These are phyloP conservation scores for Napeogenes inachia DNA, from an alignment of 2,888 invertebrate species.

Conservation along the genomic window DNA sequence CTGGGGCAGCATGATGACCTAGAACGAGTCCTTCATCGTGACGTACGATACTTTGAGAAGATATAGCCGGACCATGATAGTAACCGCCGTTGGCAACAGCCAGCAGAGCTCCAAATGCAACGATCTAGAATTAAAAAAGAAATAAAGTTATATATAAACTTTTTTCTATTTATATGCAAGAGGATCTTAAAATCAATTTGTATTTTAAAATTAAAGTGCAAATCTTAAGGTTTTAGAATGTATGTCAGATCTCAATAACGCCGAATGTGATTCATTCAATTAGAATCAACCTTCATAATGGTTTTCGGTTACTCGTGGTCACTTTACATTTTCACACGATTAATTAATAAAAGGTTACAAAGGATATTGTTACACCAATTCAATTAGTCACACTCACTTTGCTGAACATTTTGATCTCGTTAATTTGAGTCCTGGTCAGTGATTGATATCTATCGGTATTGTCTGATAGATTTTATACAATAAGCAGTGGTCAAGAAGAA, in stretches of 20 bases:
- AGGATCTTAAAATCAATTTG: background rate
- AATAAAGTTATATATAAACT: background rate
- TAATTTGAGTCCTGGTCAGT: conserved; percentile 45
- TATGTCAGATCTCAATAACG: conserved; percentile 10
- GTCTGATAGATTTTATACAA: conserved; percentile 63
- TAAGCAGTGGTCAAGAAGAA: conserved; percentile 53
- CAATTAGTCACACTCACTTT: conserved; percentile 52
- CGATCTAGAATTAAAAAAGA: conserved; percentile 18
- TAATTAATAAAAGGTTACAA: conserved; percentile 13
- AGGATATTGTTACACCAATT: conserved; percentile 17
- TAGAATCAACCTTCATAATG: conserved; percentile 1
- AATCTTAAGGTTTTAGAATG: background rate
- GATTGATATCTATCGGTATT: conserved; percentile 56
- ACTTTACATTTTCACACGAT: conserved; percentile 24
- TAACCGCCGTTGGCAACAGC: conserved; percentile 75
- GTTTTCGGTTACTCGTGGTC: conserved; percentile 19
- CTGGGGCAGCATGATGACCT: conserved; percentile 44
- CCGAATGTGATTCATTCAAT: conserved; percentile 1
- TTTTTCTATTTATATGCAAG: background rate
- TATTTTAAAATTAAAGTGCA: background rate
- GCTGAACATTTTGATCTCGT: conserved; percentile 61
- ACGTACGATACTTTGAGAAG: conserved; percentile 67
- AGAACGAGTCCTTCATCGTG: conserved; percentile 52
- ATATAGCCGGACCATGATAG: conserved; percentile 64
- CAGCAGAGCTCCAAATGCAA: conserved; percentile 59